Evolutionary conservation across 2,113 vertebrate genomes (phyloP), one percentile per base, ranked within the genome.

Genomic region (Loxodonta africana): DNA sequence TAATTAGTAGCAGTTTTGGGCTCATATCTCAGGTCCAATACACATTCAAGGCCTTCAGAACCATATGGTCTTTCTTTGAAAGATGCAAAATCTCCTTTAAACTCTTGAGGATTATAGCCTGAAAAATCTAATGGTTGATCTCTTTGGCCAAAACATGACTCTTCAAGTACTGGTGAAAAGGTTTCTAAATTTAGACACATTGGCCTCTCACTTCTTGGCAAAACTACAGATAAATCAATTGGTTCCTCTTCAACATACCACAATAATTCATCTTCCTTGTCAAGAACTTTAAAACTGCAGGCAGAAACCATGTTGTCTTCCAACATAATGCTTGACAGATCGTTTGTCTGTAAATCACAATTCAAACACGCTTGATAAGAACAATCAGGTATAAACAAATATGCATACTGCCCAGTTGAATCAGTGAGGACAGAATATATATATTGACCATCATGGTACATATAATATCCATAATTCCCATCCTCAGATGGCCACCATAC

Each of bases 401-500:
- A 99, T 3, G 99, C 99, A 97, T 99, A 99, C 85, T 99, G 99
- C 11, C 99, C 99, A 76, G 98, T 99, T 71, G 98, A 98, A 98
- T 99, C 99, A 93, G 99, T 99, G 48, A 99, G 99, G 83, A 99
- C 97, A 0, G 99, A 99, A 98, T 99, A 99, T 82, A 99, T 99
- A 90, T 99, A 99, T 83, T 99, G 99, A 91, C 98, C 99, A 97
- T 99, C 99, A 71, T 99, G 99, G 97, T 99, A 99, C 98, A 99
- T 99, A 98, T 99, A 99, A 97, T 99, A 99, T 21, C 99, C 99
- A 99, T 99, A 99, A 80, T 99, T 98, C 53, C 99, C 99, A 97
- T 99, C 99, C 96, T 99, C 99, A 87, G 99, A 99, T 63, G 99
- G 99, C 99, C 99, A 99, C 99, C 99, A 99, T 81, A 99, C 94